A percentile compares a stretch with the other conserved stretches of the same genome.
phyloP scores from a whole-genome alignment of 2,797 vertebrate genomes.

The Naso thynnoides region DNA sequence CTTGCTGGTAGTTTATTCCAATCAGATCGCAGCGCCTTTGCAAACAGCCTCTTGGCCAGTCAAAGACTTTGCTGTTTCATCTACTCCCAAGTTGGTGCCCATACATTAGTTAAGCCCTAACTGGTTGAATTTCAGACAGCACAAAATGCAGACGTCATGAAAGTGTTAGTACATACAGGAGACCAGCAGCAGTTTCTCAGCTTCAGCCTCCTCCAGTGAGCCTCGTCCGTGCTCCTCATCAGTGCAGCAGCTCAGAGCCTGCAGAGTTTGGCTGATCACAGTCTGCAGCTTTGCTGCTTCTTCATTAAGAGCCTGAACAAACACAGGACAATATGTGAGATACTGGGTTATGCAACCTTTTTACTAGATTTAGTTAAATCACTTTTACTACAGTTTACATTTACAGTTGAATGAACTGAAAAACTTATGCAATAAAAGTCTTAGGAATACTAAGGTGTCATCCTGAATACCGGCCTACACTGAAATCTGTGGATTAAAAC shows the following conservation, averaged over 20 bases:
- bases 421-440: neutral
- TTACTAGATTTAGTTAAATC: neutral
- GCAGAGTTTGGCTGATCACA: constrained; percentile 85
- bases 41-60: no score
- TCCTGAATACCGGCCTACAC: no score
- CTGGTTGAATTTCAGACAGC: no score
- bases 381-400: neutral
- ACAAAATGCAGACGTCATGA: no score
- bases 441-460: neutral
- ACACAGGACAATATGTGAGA: neutral
- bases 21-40: no score
- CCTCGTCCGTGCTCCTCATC: constrained; percentile 87
- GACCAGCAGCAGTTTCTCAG: constrained; percentile 86
- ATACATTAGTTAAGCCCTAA: no score
- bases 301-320: constrained; percentile 79
- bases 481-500: neutral
- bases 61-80: no score
- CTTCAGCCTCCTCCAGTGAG: constrained; percentile 87
- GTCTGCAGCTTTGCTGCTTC: constrained; percentile 83
- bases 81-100: no score
- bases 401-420: neutral
- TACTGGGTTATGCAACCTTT: neutral
- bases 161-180: constrained; percentile 72
- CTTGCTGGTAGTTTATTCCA: no score
- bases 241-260: constrained; percentile 87